Conservation (phyloP, 92 coral and sea anemone species). For the Paramuricea clavata region DNA sequence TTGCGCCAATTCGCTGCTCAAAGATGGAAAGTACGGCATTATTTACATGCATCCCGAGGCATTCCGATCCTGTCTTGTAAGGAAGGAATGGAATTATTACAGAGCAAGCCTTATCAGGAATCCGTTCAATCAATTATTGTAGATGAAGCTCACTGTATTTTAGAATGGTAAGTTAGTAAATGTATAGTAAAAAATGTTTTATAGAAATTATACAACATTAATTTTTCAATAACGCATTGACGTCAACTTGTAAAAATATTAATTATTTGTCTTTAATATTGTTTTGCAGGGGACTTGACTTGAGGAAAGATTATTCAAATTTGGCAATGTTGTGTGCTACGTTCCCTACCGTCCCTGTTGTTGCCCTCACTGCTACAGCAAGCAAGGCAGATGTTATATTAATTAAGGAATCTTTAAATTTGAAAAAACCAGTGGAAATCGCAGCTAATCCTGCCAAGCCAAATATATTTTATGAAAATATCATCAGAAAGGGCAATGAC, state of each 20-base stretch:
- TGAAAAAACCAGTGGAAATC: slow-evolving; percentile 35
- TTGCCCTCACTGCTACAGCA: slow-evolving; percentile 76
- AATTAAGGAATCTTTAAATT: slow-evolving; percentile 32
- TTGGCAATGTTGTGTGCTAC: slow-evolving; percentile 68
- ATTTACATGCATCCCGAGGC: slow-evolving; percentile 69
- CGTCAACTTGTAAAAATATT: too few species aligned
- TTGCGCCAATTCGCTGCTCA: slow-evolving; percentile 29
- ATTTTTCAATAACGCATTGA: too few species aligned
- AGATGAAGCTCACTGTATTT: slow-evolving; percentile 71
- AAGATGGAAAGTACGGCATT: slow-evolving; percentile 51
- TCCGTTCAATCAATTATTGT: slow-evolving; percentile 56
- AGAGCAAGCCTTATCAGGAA: slow-evolving; percentile 51
- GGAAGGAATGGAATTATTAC: slow-evolving; percentile 56
- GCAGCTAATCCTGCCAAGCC: slow-evolving; percentile 46
- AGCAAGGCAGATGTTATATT: slow-evolving; percentile 36
- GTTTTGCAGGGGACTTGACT: slow-evolving; percentile 62
- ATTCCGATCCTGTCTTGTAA: slow-evolving; percentile 49
- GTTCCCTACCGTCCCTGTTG: slow-evolving; percentile 63
- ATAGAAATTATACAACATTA: too few species aligned
- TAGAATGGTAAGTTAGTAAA: slow-evolving; percentile 61
- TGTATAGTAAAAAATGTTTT: too few species aligned
- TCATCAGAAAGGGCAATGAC: slow-evolving; percentile 51
- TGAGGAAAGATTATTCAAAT: slow-evolving; percentile 62
- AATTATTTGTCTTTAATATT: too few species aligned
- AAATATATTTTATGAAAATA: slow-evolving; percentile 59